Conservation (phyloP, 2,888 invertebrate genomes). For the Myopa testacea region DNA sequence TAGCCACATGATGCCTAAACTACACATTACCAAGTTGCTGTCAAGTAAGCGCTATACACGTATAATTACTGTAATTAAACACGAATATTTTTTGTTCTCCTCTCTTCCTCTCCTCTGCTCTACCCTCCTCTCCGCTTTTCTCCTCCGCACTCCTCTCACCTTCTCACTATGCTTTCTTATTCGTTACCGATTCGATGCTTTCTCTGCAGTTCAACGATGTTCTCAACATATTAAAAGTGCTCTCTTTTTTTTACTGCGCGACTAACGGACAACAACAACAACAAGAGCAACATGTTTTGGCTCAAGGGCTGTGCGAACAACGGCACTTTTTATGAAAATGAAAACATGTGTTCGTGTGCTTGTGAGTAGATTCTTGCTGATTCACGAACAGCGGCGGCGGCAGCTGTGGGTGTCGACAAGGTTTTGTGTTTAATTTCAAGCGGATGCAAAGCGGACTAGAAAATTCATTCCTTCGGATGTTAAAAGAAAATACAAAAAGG, state of each 20-base stretch:
- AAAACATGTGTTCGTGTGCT: no score
- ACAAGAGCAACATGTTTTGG: neutral
- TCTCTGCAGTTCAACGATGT: neutral
- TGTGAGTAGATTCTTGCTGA: neutral
- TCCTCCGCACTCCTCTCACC: no score
- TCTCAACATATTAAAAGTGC: neutral
- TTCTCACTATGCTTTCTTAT: no score
- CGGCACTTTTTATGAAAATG: no score
- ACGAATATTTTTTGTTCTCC: neutral
- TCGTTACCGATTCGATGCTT: no score
- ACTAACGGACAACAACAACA: neutral
- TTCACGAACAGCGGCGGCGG: neutral
- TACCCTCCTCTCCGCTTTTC: neutral
- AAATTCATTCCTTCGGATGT: neutral
- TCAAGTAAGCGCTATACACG: neutral
- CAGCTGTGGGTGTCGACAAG: neutral
- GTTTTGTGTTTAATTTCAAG: neutral
- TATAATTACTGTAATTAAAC: conserved; percentile 5
- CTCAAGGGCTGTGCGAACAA: no score
- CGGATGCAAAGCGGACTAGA: neutral
- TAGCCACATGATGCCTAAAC: neutral
- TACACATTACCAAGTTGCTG: neutral
- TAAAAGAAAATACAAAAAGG: neutral
- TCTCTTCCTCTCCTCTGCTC: neutral
- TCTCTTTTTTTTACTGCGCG: neutral